Base-by-base conservation (phyloP, 35 echinoderm and acorn worm species). In the Nesometra sesokonis region DNA sequence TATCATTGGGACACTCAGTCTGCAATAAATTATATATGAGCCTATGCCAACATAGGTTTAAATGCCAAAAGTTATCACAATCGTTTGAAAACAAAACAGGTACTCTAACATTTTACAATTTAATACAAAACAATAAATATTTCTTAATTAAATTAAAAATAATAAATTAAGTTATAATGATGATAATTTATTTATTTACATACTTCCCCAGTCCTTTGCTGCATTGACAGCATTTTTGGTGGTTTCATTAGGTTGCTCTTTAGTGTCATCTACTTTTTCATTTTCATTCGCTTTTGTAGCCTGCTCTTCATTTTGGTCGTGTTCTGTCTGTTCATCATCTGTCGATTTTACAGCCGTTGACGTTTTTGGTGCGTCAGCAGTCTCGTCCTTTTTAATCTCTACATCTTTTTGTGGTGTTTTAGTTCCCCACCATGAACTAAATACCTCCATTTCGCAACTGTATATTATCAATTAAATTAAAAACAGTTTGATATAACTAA, bases 181-280 rank as follows among this genome's bases (percentile, higher is more conserved):
- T 43, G 38, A 43, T n/a, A n/a, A n/a, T n/a, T n/a, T n/a, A 7
- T 43, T 4, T 43, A 43, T 7, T 7, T 27, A 88, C 92, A 36
- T 90, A 94, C 92, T 94, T 86, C 92, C 92, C 78, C 89, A 90
- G 35, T 94, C 88, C 77, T 87, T 90, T 0, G 92, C 92, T 83
- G 88, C 34, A 40, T 90, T 86, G 31, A 89, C 33, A 46, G 92
- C 92, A 33, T 39, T 34, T 79, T 86, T 85, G 30, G 84, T 77
- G 17, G 37, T 86, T 32, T 89, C 84, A 35, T 78, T 93, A 13
- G 67, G 39, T 79, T 34, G 7, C 0, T 87, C 43, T n/a, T 84
- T 83, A n/a, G 30, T 21, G 5, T 78, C n/a, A 27, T 92, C 82
- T 15, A 13, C 67, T 11, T 21, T 43, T 76, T 80, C 77, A 80